These are phyloP conservation scores for Pipistrellus pygmaeus DNA, from an alignment of 2,797 vertebrate species.

Conservation along the genomic window DNA sequence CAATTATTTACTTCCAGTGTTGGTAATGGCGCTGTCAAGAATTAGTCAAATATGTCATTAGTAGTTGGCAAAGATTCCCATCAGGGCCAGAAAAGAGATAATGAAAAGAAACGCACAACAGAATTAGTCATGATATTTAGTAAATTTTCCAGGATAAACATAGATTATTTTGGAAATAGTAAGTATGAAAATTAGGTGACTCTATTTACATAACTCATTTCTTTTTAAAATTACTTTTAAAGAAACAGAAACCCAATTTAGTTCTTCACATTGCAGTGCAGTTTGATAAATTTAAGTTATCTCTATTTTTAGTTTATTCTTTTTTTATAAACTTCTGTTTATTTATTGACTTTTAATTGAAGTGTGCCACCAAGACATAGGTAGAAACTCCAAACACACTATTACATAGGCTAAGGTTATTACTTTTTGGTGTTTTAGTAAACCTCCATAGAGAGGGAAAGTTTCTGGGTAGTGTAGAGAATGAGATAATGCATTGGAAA, in stretches of 20 bases:
- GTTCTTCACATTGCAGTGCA: neutral
- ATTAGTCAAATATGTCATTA: neutral
- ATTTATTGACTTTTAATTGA: neutral
- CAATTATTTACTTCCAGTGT: neutral
- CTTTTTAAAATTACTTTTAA: neutral
- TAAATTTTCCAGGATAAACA: neutral
- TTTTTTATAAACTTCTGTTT: neutral
- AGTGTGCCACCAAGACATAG: neutral
- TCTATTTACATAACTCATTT: neutral
- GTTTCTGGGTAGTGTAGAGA: neutral
- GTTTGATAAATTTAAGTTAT: neutral
- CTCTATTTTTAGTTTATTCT: neutral
- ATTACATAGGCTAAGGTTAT: neutral
- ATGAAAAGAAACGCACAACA: neutral
- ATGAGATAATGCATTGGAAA: neutral
- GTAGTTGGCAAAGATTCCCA: neutral
- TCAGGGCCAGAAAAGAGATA: neutral
- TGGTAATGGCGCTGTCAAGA: neutral
- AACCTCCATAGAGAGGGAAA: neutral
- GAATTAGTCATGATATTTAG: neutral
- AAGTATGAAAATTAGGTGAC: neutral
- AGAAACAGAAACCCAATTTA: neutral
- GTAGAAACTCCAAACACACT: neutral
- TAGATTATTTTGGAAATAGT: neutral
- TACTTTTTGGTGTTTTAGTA: neutral